Base-by-base conservation (phyloP, 2,888 invertebrate species). In the Drosophila neutralis region DNA sequence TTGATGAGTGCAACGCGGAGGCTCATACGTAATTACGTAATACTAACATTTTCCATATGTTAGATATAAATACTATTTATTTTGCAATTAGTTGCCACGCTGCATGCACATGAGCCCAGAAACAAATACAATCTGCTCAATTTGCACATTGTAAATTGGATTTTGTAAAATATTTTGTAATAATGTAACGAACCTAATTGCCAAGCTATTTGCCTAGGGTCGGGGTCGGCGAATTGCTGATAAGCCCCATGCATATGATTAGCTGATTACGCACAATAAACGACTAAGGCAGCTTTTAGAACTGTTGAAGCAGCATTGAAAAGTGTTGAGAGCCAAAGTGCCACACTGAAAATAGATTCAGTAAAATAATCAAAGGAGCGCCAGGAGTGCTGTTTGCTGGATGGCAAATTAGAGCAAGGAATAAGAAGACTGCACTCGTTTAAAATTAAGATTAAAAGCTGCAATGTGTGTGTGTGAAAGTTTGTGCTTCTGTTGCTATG, bases 401-500 rank as follows among this genome's bases (percentile, higher is more conserved):
- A 38, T 45, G 18, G 4, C 45, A 38, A 74, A 76, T 42, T 60
- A 38, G 35, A 49, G 56, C 71, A 60, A 21, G 54, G 11, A 67
- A 45, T 21, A 40, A 49, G 35, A 64, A 69, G 53, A 67, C 59
- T 57, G 48, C 68, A 71, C 77, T 82, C 76, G 79, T 89, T 78
- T 88, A 87, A 87, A 87, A 89, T 87, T 87, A 89, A 83, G 90
- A 88, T 89, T 87, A 89, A 87, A 87, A 85, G 81, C 79, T 67
- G 70, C 69, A 71, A 60, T 67, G 65, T 83, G 52, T 69, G 76
- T 33, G 29, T 27, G 15, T 54, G 11, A 18, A 8, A 21, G 51
- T 45, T 15, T 0, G 21, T 45, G 45, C 45, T 24, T 24, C 21
- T 45, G 40, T 56, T 67, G 27, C 31, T 27, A 15, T 21, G 6